Percentiles rank a stretch among this genome's conserved stretches.
Conservation (phyloP, 2,888 invertebrate species). For the Agonopterix alstromeriana region DNA sequence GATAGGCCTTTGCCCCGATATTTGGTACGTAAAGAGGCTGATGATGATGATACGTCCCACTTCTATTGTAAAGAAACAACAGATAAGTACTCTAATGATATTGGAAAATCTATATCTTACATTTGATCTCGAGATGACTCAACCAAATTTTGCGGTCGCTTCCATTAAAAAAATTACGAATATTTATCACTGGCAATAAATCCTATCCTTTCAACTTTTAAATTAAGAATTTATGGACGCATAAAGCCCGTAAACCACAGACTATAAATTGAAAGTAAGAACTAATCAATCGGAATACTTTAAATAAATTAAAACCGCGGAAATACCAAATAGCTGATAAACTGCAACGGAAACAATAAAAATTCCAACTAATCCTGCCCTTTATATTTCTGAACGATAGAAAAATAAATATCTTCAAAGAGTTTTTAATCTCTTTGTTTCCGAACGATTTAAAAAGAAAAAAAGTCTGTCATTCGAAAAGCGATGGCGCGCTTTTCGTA, state of each 20-base stretch:
- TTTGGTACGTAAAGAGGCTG: neutral
- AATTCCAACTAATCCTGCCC: constrained; percentile 38
- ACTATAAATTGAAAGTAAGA: neutral
- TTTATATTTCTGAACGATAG: constrained; percentile 15
- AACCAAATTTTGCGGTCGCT: no score
- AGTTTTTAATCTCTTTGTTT: neutral
- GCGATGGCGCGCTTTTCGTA: constrained; percentile 7
- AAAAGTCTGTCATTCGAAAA: neutral
- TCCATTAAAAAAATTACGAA: neutral
- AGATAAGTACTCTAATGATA: neutral
- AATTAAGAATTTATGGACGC: neutral
- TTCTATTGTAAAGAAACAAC: neutral
- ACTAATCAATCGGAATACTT: neutral
- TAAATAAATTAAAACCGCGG: constrained; percentile 21
- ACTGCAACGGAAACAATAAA: constrained; percentile 50
- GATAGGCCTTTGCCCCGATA: no score
- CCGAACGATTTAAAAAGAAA: neutral
- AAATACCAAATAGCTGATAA: constrained; percentile 30
- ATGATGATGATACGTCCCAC: neutral
- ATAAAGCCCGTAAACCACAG: neutral
- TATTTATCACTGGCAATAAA: neutral
- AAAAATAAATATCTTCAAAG: constrained; percentile 6
- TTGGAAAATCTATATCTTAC: neutral
- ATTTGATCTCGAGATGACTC: neutral
- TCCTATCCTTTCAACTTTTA: neutral